phyloP scores from a whole-genome alignment of 2,113 vertebrate species.

The Sylvia atricapilla region DNA sequence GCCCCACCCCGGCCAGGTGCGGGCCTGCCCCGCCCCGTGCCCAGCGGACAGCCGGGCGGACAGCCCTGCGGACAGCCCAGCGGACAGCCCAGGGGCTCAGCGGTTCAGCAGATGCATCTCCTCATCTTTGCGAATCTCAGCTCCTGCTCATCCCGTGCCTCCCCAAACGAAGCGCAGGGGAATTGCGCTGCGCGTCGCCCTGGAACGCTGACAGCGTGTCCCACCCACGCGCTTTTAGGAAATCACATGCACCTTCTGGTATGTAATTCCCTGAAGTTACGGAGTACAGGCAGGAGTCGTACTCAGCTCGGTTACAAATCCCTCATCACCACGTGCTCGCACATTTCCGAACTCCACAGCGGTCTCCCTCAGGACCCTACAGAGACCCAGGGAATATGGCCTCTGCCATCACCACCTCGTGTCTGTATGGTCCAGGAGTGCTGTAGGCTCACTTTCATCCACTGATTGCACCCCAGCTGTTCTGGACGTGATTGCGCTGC shows the following conservation, averaged over 20 bases:
- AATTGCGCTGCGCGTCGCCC: neutral
- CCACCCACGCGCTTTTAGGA: neutral
- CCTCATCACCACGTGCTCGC: fast-evolving
- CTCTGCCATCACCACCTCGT: neutral
- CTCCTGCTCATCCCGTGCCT: neutral
- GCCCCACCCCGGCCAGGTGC: neutral
- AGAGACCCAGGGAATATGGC: fast-evolving
- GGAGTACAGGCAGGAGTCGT: neutral
- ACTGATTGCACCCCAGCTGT: neutral
- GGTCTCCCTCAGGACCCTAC: fast-evolving
- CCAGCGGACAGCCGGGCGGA: neutral
- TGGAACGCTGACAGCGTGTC: fast-evolving
- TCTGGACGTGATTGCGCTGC: fast-evolving
- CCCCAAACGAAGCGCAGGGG: fast-evolving
- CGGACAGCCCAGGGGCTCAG: neutral
- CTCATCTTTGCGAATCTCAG: fast-evolving
- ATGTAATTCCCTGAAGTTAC: neutral
- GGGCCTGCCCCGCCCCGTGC: neutral
- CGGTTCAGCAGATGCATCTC: fast-evolving
- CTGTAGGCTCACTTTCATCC: neutral
- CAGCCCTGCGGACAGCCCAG: neutral
- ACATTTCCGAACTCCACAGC: fast-evolving
- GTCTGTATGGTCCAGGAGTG: fast-evolving
- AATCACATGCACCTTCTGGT: neutral
- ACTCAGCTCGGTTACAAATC: neutral